These are phyloP conservation scores for Sterna hirundo DNA, from an alignment of 2,113 vertebrate genomes.

Conservation along the genomic window DNA sequence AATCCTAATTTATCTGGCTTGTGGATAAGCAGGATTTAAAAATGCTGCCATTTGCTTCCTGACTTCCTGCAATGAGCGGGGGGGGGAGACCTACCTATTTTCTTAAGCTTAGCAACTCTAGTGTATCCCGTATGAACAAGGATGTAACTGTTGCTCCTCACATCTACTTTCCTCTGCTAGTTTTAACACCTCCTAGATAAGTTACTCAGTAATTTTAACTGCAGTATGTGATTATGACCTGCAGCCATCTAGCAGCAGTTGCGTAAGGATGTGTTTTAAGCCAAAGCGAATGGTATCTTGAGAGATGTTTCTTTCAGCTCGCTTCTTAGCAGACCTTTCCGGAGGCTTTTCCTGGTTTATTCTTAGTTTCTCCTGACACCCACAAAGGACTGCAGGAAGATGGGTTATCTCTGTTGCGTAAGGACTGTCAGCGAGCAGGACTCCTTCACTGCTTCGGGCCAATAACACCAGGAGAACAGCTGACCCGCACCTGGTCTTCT, in stretches of 20 bases:
- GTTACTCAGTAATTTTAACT: not conserved
- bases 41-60: not conserved
- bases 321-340: not conserved
- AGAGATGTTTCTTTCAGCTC: not conserved
- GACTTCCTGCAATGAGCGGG: not conserved
- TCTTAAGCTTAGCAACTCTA: not conserved
- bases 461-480: not conserved
- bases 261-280: not conserved
- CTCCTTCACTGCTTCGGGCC: not conserved
- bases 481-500: not conserved
- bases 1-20: not conserved
- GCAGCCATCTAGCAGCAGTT: not conserved
- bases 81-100: not conserved
- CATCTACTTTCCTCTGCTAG: not conserved
- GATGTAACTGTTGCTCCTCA: not conserved
- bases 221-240: not conserved
- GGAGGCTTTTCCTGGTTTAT: constrained; percentile 25
- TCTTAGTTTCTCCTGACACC: constrained; percentile 5
- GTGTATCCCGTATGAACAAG: not conserved
- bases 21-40: not conserved
- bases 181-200: not conserved
- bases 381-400: not conserved
- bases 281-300: not conserved
- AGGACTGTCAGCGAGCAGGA: not conserved
- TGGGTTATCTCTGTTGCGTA: not conserved